Evolutionary conservation across 2,888 invertebrate genomes (phyloP).

Genomic region (Hanleya hanleyi): DNA sequence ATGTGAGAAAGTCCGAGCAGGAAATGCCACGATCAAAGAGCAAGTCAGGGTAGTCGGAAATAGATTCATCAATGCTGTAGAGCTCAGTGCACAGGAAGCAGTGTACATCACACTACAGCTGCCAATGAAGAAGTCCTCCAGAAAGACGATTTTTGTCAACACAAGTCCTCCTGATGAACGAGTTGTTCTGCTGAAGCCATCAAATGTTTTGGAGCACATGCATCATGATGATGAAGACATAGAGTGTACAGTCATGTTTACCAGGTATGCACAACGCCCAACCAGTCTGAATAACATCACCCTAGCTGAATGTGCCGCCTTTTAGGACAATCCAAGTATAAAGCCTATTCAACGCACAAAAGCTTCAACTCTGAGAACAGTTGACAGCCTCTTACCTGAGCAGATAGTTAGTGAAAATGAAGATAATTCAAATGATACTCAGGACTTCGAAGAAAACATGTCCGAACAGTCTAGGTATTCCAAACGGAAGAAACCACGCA

Average conservation of each 20-base stretch:
- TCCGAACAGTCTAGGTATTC: no score
- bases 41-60: constrained; percentile 44
- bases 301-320: constrained; percentile 38
- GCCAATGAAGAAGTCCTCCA: constrained; percentile 39
- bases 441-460: no score
- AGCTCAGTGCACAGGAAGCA: constrained; percentile 58
- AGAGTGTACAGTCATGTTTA: constrained; percentile 27
- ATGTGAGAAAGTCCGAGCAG: constrained; percentile 33
- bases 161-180: constrained; percentile 49
- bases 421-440: no score
- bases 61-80: constrained; percentile 48
- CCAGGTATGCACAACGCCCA: constrained; percentile 35
- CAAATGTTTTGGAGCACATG: constrained; percentile 36
- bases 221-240: constrained; percentile 34
- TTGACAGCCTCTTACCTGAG: constrained; percentile 23
- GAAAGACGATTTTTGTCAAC: constrained; percentile 43
- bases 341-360: background rate
- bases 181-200: constrained; percentile 51
- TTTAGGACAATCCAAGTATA: constrained; percentile 16
- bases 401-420: constrained; percentile 22
- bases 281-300: constrained; percentile 17
- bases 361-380: background rate
- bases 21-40: constrained; percentile 24
- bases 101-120: constrained; percentile 43
- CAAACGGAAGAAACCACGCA: constrained; percentile 15